Evolutionary conservation across 2,113 vertebrate genomes (phyloP), one percentile per base, ranked within the genome.

Genomic region (Prunella himalayana): DNA sequence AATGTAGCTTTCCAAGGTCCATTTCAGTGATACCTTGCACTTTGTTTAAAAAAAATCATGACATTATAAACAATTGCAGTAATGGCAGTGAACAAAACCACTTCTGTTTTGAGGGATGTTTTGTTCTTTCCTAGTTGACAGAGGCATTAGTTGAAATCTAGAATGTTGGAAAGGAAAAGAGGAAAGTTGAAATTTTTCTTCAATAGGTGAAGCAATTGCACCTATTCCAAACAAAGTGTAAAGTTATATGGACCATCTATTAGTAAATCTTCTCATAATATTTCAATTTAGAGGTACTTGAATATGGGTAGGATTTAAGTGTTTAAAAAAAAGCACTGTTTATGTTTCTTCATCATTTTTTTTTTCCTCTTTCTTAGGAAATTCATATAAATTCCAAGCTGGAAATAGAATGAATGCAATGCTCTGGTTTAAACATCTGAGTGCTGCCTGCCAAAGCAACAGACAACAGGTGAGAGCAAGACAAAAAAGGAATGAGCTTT

Each of bases 351-450:
- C 54, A 66, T 69, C 42, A 11, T 3, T 13, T 37, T 91, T 88
- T n/a, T 77, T n/a, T 77, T 25, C 7, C 70, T 66, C 18, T 90
- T 95, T 95, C 61, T 94, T 95, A 99, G 99, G 99, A 97, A 99
- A 99, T 97, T 99, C 99, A 0, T 99, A 99, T 92, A 99, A 99
- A 97, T 99, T 99, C 97, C 99, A 99, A 97, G 99, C 99, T 86
- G 99, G 99, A 87, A 99, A 98, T 97, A 98, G 98, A 96, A 99
- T 98, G 98, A 99, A 99, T 14, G 99, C 99, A 25, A 97, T 98
- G 98, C 98, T 99, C n/a, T 99, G 99, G 99, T 99, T 99, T 95
- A 99, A 99, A 97, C 99, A 99, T 95, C 96, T 99, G 97, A 99
- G 99, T 82, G 98, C 99, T 82, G 99, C 99, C 94, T 99, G 99